These are phyloP conservation scores for Xanthorhoe designata DNA, from an alignment of 2,888 invertebrate genomes.

Conservation along the genomic window DNA sequence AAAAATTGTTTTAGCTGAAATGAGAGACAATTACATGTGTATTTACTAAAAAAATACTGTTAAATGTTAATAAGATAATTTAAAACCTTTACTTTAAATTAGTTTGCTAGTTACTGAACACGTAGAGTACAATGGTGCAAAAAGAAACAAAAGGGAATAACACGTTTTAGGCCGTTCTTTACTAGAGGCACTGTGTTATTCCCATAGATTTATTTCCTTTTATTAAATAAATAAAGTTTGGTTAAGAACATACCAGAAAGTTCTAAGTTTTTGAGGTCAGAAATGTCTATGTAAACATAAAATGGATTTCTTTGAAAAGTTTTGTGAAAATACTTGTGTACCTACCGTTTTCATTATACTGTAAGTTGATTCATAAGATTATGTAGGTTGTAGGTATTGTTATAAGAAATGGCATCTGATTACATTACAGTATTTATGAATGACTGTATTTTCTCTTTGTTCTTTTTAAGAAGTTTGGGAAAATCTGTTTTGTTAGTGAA, in stretches of 20 bases:
- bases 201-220: no score
- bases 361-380: conserved; percentile 12
- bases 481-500: neutral
- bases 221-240: neutral
- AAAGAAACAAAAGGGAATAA: no score
- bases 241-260: conserved; percentile 15
- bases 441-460: neutral
- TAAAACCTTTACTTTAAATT: no score
- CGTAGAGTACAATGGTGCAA: no score
- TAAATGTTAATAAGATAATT: no score
- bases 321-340: conserved; percentile 8
- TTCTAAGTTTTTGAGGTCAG: conserved; percentile 19
- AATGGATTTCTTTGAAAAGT: conserved; percentile 1
- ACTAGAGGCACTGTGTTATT: no score
- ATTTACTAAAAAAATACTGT: no score
- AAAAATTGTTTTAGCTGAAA: no score
- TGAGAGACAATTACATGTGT: no score
- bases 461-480: neutral
- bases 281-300: conserved; percentile 1
- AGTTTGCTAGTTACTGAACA: no score
- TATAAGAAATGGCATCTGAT: neutral
- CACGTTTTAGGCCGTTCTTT: no score
- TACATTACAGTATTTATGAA: neutral
- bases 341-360: conserved; percentile 1
- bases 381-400: neutral